These are phyloP conservation scores for Sciurus niger DNA, from an alignment of 2,113 vertebrate genomes.

Conservation along the genomic window DNA sequence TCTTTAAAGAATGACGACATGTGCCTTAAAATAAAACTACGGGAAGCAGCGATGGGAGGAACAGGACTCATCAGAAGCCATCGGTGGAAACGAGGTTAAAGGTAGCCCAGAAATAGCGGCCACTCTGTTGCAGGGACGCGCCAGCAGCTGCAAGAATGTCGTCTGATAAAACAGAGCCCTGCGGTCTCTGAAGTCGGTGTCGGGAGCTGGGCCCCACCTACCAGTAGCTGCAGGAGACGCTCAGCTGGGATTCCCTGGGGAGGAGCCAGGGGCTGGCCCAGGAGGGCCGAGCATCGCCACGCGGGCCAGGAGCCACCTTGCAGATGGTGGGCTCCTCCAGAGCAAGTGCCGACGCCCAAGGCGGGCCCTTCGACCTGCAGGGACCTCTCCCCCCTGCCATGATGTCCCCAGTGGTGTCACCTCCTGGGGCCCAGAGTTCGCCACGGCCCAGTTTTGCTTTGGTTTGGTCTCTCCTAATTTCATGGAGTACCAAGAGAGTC, in stretches of 20 bases:
- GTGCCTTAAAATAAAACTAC: background rate
- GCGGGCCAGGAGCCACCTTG: too few relatives aligned
- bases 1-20: too few relatives aligned
- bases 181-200: slow-evolving; percentile 3
- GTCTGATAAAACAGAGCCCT: slow-evolving; percentile 70
- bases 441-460: background rate
- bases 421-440: background rate
- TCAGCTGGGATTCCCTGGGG: slow-evolving; percentile 37
- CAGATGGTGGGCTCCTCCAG: too few relatives aligned
- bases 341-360: background rate
- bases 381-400: background rate
- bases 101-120: slow-evolving; percentile 46
- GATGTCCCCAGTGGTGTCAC: slow-evolving; percentile 32
- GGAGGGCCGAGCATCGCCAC: background rate
- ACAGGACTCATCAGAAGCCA: background rate
- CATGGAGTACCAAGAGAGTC: background rate
- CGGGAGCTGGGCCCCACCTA: background rate
- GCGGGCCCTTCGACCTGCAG: slow-evolving; percentile 14
- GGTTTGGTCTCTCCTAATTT: background rate
- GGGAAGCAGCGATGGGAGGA: background rate
- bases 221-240: slow-evolving; percentile 40
- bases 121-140: background rate
- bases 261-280: slow-evolving; percentile 33
- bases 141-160: slow-evolving; percentile 58
- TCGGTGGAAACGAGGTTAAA: slow-evolving; percentile 40